phyloP scores from a whole-genome alignment of 2,888 invertebrate species.

The Hofmannophila pseudospretella region DNA sequence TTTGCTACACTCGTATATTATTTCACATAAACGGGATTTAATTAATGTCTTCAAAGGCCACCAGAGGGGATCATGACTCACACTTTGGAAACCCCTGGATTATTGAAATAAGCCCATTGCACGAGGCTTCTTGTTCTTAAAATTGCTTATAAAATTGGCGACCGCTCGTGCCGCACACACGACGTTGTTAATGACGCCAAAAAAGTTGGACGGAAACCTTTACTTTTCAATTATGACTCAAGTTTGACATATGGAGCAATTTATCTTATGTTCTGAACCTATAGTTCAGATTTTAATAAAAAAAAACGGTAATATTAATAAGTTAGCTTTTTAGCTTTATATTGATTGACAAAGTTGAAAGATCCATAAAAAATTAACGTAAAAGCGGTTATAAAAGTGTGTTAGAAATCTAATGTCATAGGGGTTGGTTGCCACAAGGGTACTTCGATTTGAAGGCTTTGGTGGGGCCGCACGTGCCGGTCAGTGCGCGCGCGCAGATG shows the following conservation, averaged over 20 bases:
- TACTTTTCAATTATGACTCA: constrained; percentile 62
- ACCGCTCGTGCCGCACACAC: constrained; percentile 60
- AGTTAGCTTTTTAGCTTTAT: too few species aligned
- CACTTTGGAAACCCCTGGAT: too few species aligned
- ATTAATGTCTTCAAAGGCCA: too few species aligned
- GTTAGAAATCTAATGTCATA: constrained; percentile 12
- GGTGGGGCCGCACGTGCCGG: constrained; percentile 63
- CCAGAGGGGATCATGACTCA: too few species aligned
- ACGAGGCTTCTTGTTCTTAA: constrained; percentile 59
- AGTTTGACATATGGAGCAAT: constrained; percentile 52
- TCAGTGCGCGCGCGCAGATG: constrained; percentile 69
- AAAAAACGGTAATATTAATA: constrained; percentile 7
- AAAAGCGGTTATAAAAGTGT: too few species aligned
- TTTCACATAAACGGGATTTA: too few species aligned
- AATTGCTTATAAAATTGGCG: constrained; percentile 72
- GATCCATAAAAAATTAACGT: too few species aligned
- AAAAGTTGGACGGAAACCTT: constrained; percentile 26
- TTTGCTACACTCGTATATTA: too few species aligned
- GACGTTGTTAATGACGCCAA: constrained; percentile 57
- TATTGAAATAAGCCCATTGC: constrained; percentile 70
- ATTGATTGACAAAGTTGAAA: too few species aligned
- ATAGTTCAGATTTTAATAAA: too few species aligned
- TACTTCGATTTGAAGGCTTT: constrained; percentile 38
- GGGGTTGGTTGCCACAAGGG: constrained; percentile 20
- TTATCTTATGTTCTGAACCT: constrained; percentile 34